Base-by-base conservation (phyloP, 2,113 vertebrate species). In the Podarcis cretensis region DNA sequence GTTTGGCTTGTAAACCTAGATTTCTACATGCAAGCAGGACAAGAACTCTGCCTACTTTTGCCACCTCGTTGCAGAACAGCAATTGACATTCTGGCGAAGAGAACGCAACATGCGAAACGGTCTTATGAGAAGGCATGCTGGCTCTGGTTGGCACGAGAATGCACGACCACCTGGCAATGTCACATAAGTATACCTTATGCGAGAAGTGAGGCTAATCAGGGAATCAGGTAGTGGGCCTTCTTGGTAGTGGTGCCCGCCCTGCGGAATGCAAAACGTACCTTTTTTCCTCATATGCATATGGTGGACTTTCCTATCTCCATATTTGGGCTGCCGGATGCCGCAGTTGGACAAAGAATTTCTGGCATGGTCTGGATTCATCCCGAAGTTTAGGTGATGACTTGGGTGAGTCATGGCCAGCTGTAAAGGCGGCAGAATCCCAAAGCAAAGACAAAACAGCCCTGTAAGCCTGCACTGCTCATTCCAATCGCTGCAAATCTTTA, bases 261-360 rank as follows among this genome's bases (percentile, higher is more conserved):
- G 48, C 12, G 48, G 48, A 12, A 10, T 0, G 2, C 32, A 35
- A 0, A 1, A 71, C 86, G 3, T 92, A 99, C 99, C 99, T 92
- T 99, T 99, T 92, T 99, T 99, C 90, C 99, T 97, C 98, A 99
- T 99, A 94, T 99, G 99, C 98, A 99, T 99, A 93, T 99, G 98
- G 92, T 99, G 99, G 92, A 99, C 99, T 95, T 99, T 99, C 92
- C 99, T 94, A 93, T 99, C 99, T 20, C 99, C 99, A 0, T 99
- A 99, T 90, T 99, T 99, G 14, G 99, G 99, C 92, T 99, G 99
- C 2, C 99, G 97, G 95, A 99, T 99, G 40, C 99, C 99, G 86
- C 99, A 99, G 96, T 99, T 99, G 90, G 99, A 99, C 7, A 99
- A 97, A 8, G 99, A 99, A 95, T 99, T 99, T 87, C 99, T 98